phyloP scores from a whole-genome alignment of 1,140 invertebrate genomes.

The Platorchestia sp. region DNA sequence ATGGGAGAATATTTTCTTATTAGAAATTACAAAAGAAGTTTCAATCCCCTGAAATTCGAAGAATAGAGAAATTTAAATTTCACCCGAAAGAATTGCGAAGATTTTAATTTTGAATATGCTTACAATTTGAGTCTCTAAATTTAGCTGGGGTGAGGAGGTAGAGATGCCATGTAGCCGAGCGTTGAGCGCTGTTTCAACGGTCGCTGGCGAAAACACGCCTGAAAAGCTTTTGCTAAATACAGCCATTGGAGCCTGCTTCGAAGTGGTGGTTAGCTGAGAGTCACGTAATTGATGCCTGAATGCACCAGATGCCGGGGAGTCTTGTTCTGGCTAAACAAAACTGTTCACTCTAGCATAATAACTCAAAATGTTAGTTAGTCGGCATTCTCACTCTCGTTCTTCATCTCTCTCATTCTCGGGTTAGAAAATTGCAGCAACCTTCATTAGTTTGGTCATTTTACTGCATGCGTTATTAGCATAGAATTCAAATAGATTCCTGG shows the following conservation, averaged over 20 bases:
- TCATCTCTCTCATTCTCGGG: neutral
- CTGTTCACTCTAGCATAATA: neutral
- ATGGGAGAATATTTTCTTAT: neutral
- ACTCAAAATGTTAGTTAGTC: neutral
- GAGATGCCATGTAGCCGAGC: neutral
- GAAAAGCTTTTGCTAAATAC: neutral
- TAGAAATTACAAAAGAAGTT: neutral
- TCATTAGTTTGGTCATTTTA: neutral
- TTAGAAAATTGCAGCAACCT: neutral
- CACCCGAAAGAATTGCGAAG: neutral
- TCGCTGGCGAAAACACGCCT: neutral
- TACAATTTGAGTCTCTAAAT: neutral
- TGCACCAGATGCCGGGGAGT: neutral
- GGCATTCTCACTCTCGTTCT: neutral
- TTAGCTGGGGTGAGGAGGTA: neutral
- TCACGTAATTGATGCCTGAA: neutral
- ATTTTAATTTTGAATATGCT: neutral
- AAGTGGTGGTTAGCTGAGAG: neutral
- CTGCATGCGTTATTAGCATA: neutral
- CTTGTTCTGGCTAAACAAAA: neutral
- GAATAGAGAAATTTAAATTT: neutral
- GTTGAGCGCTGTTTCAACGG: neutral
- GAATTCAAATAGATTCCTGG: neutral
- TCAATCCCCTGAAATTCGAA: neutral
- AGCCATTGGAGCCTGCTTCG: neutral